Evolutionary conservation across 2,113 vertebrate genomes (phyloP).

Genomic region (Centropus bengalensis): DNA sequence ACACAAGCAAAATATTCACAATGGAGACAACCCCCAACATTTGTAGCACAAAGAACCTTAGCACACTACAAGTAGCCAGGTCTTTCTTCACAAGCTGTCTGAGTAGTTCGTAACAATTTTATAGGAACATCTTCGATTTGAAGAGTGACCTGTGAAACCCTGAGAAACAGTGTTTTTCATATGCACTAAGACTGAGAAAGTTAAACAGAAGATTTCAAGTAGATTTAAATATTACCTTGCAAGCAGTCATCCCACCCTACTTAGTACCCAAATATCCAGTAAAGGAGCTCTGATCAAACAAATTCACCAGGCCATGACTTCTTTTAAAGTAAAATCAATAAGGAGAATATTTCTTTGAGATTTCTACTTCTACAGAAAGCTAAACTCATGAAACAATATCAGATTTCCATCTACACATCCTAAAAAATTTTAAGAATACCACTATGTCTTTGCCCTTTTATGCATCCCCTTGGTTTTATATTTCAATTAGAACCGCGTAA

Average conservation of each 20-base stretch:
- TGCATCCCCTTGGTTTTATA: not conserved
- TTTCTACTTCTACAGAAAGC: not conserved
- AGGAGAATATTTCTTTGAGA: not conserved
- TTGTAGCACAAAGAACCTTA: not conserved
- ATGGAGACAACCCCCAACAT: not conserved
- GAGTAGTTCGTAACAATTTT: not conserved
- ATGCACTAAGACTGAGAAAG: not conserved
- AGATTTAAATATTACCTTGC: not conserved
- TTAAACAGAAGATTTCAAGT: not conserved
- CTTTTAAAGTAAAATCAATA: not conserved
- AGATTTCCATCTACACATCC: not conserved
- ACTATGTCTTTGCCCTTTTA: not conserved
- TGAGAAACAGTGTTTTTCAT: not conserved
- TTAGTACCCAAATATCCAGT: not conserved
- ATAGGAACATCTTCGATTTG: not conserved
- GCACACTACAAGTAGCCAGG: not conserved
- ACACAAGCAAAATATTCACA: not conserved
- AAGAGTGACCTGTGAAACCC: not conserved
- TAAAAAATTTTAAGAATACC: not conserved
- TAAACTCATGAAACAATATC: not conserved
- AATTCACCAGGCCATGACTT: not conserved
- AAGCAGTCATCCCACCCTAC: not conserved
- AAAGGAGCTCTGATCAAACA: not conserved
- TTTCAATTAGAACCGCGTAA: constrained; percentile 10
- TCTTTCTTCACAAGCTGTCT: not conserved